A percentile compares a stretch with the other conserved stretches of the same genome.
Conservation (phyloP, 2,888 invertebrate genomes). For the Abrostola triplasia region DNA sequence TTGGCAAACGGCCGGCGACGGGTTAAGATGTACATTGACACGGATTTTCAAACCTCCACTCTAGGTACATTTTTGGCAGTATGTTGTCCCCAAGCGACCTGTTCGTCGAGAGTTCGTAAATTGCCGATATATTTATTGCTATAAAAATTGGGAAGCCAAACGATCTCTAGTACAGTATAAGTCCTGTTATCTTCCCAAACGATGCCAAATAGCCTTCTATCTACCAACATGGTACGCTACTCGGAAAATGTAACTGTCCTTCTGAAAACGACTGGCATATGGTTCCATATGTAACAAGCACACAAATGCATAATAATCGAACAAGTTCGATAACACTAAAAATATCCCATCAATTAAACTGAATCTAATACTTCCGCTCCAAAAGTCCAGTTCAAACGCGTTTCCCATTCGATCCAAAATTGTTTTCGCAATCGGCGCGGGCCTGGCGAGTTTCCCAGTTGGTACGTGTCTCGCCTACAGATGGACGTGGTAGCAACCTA, state of each 20-base stretch:
- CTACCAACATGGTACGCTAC: neutral
- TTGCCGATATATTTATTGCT: constrained; percentile 11
- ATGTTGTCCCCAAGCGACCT: constrained; percentile 43
- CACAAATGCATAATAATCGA: constrained; percentile 28
- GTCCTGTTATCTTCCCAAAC: neutral
- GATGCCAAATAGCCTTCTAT: constrained; percentile 5
- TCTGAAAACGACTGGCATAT: neutral
- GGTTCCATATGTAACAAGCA: constrained; percentile 1
- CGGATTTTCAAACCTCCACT: constrained; percentile 51
- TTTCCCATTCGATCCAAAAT: constrained; percentile 59
- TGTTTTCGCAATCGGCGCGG: constrained; percentile 63
- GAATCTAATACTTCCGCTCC: constrained; percentile 55
- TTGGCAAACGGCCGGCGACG: constrained; percentile 72
- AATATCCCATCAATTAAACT: constrained; percentile 54
- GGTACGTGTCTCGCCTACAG: constrained; percentile 60
- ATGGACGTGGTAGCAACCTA: constrained; percentile 34
- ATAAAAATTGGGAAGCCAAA: constrained; percentile 1
- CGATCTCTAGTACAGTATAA: constrained; percentile 1
- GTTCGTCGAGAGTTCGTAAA: constrained; percentile 30
- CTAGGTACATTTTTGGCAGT: constrained; percentile 49
- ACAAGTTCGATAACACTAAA: constrained; percentile 43
- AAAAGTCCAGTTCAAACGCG: constrained; percentile 54
- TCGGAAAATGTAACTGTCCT: constrained; percentile 12
- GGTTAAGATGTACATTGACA: constrained; percentile 62
- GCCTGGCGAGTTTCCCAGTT: constrained; percentile 61